These are phyloP conservation scores for Drosophila busckii DNA, from an alignment of 1,140 invertebrate genomes.

Conservation along the genomic window DNA sequence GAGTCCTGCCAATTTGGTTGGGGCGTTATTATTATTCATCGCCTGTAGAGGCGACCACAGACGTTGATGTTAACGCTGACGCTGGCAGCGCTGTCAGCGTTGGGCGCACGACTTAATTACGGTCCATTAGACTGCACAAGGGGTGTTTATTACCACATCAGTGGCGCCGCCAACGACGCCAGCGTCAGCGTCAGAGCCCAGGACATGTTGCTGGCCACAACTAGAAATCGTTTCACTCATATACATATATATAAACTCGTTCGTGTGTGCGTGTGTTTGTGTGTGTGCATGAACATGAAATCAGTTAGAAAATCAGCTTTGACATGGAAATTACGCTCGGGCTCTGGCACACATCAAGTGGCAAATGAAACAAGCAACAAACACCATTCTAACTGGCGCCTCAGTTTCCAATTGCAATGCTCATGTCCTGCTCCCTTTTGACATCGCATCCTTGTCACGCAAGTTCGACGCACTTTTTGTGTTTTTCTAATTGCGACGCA, in stretches of 20 bases:
- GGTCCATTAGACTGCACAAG: constrained; percentile 77
- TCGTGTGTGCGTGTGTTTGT: neutral
- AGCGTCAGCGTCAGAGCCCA: constrained; percentile 22
- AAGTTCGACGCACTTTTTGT: constrained; percentile 56
- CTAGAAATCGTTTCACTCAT: constrained; percentile 54
- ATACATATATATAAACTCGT: neutral
- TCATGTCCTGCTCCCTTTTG: constrained; percentile 19
- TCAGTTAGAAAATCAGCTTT: constrained; percentile 76
- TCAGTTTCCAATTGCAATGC: neutral
- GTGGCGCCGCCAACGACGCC: constrained; percentile 62
- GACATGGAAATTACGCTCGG: constrained; percentile 62
- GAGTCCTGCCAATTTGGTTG: constrained; percentile 16
- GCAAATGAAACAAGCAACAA: constrained; percentile 19
- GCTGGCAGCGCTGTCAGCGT: constrained; percentile 27
- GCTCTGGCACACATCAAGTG: constrained; percentile 44
- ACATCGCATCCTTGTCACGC: constrained; percentile 27
- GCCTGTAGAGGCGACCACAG: constrained; percentile 53
- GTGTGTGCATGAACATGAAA: constrained; percentile 52
- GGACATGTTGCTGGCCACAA: constrained; percentile 35
- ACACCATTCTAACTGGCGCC: too few relatives aligned
- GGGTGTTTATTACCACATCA: constrained; percentile 77
- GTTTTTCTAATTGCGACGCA: constrained; percentile 58
- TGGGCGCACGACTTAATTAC: constrained; percentile 71
- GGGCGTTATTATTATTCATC: constrained; percentile 74
- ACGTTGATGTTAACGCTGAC: constrained; percentile 4